Percentiles rank a stretch among this genome's conserved stretches.
phyloP scores from a whole-genome alignment of 2,113 vertebrate species.

The Synodontis membranacea region DNA sequence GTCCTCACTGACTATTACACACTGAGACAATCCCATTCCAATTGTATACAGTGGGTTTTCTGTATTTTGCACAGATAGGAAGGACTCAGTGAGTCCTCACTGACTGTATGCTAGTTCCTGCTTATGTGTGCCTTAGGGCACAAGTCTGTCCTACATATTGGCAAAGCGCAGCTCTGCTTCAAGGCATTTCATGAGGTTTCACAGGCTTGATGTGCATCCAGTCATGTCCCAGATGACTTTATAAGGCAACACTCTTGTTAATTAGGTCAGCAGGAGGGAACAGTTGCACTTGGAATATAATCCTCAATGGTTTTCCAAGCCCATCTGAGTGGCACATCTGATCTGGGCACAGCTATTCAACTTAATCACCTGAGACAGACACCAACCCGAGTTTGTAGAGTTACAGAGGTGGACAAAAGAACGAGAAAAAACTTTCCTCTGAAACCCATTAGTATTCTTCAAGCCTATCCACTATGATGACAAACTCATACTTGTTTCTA shows the following conservation, averaged over 20 bases:
- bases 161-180: conserved; percentile 62
- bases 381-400: conserved; percentile 10
- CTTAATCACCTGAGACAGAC: conserved; percentile 54
- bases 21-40: neutral
- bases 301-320: conserved; percentile 23
- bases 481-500: neutral
- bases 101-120: neutral
- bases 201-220: conserved; percentile 67
- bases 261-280: conserved; percentile 45
- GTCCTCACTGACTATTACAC: conserved; percentile 37
- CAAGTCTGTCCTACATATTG: conserved; percentile 28
- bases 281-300: conserved; percentile 18
- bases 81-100: neutral
- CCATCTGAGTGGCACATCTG: conserved; percentile 18
- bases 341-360: conserved; percentile 30
- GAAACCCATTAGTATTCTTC: conserved; percentile 17
- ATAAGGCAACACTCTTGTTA: conserved; percentile 46
- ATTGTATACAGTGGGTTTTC: conserved; percentile 15
- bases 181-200: conserved; percentile 61
- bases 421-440: neutral
- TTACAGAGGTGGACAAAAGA: conserved; percentile 37
- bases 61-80: conserved; percentile 24
- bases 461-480: neutral
- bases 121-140: neutral
- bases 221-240: conserved; percentile 69